Conservation (phyloP, 2,797 vertebrate genomes). For the Notolabrus celidotus region DNA sequence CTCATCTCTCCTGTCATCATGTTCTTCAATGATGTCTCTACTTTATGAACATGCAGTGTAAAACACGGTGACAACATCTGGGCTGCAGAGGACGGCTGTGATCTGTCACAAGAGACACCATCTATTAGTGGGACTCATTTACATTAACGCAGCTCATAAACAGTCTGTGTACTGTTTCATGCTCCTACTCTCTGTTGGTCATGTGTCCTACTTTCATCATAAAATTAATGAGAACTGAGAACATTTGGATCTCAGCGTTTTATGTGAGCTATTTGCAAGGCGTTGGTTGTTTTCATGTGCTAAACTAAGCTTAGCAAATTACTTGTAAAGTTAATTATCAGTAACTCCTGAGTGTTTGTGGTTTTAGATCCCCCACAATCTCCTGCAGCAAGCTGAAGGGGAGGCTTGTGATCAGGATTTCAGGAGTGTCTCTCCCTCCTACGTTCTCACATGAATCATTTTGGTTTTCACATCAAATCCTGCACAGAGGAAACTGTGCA, state of each 20-base stretch:
- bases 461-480: conserved; percentile 45
- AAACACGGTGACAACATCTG: no score
- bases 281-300: conserved; percentile 19
- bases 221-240: no score
- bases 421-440: conserved; percentile 57
- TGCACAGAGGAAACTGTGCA: conserved; percentile 15
- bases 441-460: conserved; percentile 56
- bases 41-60: no score
- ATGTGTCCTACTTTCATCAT: no score
- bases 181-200: no score
- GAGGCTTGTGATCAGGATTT: conserved; percentile 66
- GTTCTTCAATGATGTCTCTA: no score
- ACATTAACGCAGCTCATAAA: no score
- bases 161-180: no score
- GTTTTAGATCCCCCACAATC: conserved; percentile 57
- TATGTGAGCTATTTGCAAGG: not conserved
- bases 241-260: not conserved
- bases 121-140: no score
- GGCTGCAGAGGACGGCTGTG: no score
- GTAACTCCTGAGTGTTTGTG: conserved; percentile 59
- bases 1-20: no score
- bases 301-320: not conserved
- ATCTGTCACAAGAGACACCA: no score
- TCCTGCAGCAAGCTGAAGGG: conserved; percentile 54
- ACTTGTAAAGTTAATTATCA: conserved; percentile 64